phyloP scores from a whole-genome alignment of 2,797 vertebrate genomes.

The Acanthurus lineatus region DNA sequence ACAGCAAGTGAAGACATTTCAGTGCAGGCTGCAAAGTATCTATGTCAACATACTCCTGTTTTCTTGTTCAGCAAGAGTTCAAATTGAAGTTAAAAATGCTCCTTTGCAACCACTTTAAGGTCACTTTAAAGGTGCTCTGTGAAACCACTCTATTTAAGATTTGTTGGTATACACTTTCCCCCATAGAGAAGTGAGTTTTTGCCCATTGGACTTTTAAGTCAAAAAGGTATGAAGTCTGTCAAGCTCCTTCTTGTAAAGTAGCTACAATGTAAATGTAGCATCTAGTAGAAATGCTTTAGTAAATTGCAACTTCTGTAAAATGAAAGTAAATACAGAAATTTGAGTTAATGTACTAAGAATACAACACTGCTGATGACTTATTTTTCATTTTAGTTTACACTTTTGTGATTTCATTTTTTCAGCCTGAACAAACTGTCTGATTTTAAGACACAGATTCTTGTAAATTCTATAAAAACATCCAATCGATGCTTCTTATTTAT shows the following conservation, averaged over 20 bases:
- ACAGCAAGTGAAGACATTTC: neutral
- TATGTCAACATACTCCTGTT: neutral
- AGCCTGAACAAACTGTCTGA: neutral
- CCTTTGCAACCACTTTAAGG: no score
- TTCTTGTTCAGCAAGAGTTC: neutral
- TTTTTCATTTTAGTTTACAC: neutral
- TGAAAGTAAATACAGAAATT: neutral
- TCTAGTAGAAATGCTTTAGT: neutral
- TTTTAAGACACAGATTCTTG: neutral
- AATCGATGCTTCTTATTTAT: neutral
- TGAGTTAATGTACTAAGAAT: neutral
- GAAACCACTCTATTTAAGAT: no score
- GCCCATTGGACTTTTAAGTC: neutral
- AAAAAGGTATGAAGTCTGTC: neutral
- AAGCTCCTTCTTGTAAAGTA: neutral
- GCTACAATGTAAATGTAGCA: neutral
- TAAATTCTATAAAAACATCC: neutral
- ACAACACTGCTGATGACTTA: neutral
- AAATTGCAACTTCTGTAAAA: neutral
- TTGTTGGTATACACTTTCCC: no score
- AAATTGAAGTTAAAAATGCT: no score
- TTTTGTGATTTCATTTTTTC: no score
- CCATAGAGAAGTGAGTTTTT: no score
- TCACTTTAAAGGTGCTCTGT: neutral
- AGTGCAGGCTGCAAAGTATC: neutral